Conservation (phyloP, 2,888 invertebrate genomes). For the Phaedon cochleariae region DNA sequence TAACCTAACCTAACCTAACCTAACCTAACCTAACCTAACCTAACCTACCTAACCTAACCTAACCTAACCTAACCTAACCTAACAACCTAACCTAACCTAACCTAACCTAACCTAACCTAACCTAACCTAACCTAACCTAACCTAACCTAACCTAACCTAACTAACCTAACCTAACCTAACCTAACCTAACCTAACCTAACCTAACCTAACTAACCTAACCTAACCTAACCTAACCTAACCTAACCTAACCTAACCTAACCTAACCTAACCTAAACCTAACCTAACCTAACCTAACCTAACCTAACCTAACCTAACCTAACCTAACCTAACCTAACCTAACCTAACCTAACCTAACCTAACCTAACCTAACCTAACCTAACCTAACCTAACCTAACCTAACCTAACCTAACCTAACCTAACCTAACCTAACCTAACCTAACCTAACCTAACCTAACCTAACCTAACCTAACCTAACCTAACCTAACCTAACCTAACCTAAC, state of each 20-base stretch:
- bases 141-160: slow-evolving; percentile 15
- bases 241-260: slow-evolving; percentile 16
- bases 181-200: slow-evolving; percentile 16
- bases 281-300: slow-evolving; percentile 16
- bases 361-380: slow-evolving; percentile 14
- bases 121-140: slow-evolving; percentile 15
- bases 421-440: too few relatives aligned
- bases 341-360: slow-evolving; percentile 13
- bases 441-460: too few relatives aligned
- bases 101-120: slow-evolving; percentile 16
- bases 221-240: slow-evolving; percentile 15
- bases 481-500: too few relatives aligned
- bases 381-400: background rate
- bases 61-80: slow-evolving; percentile 16
- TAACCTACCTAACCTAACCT: slow-evolving; percentile 15
- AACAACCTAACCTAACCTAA: slow-evolving; percentile 15
- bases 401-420: too few relatives aligned
- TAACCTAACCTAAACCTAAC: slow-evolving; percentile 16
- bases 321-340: slow-evolving; percentile 10
- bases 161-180: slow-evolving; percentile 16
- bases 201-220: slow-evolving; percentile 15
- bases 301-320: slow-evolving; percentile 12
- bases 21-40: slow-evolving; percentile 16
- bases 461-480: too few relatives aligned
- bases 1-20: slow-evolving; percentile 17